Percentiles rank a stretch among this genome's conserved stretches.
These are phyloP conservation scores for Oikopleura dioica DNA, from an alignment of 23 tunicate genomes.

Conservation along the genomic window DNA sequence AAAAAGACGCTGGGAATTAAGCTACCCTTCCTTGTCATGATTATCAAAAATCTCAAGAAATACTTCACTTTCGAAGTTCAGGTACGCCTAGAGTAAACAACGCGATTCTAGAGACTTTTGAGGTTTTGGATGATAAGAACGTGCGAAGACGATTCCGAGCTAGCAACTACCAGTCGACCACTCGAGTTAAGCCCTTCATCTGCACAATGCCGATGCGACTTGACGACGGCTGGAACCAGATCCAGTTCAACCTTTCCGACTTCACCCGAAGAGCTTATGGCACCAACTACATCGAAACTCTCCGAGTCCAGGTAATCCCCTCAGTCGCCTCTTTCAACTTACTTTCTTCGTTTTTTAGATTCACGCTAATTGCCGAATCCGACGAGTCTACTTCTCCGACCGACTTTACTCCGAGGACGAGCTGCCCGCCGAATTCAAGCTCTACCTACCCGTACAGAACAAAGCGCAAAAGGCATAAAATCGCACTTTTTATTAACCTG, in stretches of 20 bases:
- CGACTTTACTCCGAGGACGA: slow-evolving; percentile 96
- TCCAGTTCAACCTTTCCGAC: slow-evolving; percentile 94
- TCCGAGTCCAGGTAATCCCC: slow-evolving; percentile 71
- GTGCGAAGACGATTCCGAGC: slow-evolving; percentile 94
- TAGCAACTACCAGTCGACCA: slow-evolving; percentile 86
- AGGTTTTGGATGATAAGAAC: slow-evolving; percentile 95
- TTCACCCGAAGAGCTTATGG: slow-evolving; percentile 98
- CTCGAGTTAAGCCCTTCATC: slow-evolving; percentile 96
- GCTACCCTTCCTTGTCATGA: slow-evolving; percentile 94
- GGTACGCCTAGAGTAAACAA: too few relatives aligned
- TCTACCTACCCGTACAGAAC: slow-evolving; percentile 90
- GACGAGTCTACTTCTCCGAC: slow-evolving; percentile 97
- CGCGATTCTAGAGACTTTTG: too few relatives aligned
- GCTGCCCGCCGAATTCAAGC: slow-evolving; percentile 97
- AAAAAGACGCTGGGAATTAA: slow-evolving; percentile 95
- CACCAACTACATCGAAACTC: slow-evolving; percentile 96
- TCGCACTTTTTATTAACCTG: too few relatives aligned
- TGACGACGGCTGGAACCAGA: slow-evolving; percentile 99
- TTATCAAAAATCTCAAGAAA: slow-evolving; percentile 93
- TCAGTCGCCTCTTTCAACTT: too few relatives aligned
- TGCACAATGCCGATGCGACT: slow-evolving; percentile 99
- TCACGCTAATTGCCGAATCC: slow-evolving; percentile 95
- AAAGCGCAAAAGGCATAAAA: slow-evolving; percentile 21
- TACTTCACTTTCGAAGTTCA: slow-evolving; percentile 99
- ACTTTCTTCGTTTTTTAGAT: slow-evolving; percentile 43